Evolutionary conservation across 2,797 vertebrate genomes (phyloP).

Genomic region (Garrulus glandarius): DNA sequence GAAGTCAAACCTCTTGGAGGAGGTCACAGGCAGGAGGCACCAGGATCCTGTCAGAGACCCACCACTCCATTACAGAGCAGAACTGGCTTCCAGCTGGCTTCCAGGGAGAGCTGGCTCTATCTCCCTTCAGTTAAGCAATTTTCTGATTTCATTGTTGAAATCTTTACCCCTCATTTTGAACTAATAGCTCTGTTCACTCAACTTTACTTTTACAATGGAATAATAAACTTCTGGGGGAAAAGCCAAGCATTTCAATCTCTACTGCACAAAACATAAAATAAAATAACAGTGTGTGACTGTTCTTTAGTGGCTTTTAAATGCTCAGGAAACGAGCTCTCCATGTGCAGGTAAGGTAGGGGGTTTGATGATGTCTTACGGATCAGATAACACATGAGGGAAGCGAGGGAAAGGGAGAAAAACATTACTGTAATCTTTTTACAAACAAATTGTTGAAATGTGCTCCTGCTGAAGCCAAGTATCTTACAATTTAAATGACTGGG

Average conservation of each 20-base stretch:
- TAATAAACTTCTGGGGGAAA: conserved; percentile 32
- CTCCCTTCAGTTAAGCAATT: conserved; percentile 1
- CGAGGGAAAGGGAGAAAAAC: background rate
- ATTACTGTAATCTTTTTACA: background rate
- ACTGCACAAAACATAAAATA: background rate
- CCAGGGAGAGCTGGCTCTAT: background rate
- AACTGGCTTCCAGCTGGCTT: conserved; percentile 29
- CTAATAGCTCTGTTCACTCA: background rate
- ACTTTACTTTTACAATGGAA: conserved; percentile 10
- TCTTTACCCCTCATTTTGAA: background rate
- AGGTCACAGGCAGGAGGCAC: background rate
- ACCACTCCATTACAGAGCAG: background rate
- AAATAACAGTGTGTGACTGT: background rate
- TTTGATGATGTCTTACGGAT: background rate
- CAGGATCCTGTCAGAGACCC: background rate
- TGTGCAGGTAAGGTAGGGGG: background rate
- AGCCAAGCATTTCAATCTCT: conserved; percentile 3
- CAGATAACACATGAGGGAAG: background rate
- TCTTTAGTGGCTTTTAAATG: conserved; percentile 18
- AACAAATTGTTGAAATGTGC: background rate
- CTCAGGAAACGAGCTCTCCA: background rate
- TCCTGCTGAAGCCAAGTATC: background rate
- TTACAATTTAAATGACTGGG: background rate
- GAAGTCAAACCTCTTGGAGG: background rate
- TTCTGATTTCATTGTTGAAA: conserved; percentile 9